phyloP scores from a whole-genome alignment of 2,888 invertebrate genomes.

The Agrypnus murinus region DNA sequence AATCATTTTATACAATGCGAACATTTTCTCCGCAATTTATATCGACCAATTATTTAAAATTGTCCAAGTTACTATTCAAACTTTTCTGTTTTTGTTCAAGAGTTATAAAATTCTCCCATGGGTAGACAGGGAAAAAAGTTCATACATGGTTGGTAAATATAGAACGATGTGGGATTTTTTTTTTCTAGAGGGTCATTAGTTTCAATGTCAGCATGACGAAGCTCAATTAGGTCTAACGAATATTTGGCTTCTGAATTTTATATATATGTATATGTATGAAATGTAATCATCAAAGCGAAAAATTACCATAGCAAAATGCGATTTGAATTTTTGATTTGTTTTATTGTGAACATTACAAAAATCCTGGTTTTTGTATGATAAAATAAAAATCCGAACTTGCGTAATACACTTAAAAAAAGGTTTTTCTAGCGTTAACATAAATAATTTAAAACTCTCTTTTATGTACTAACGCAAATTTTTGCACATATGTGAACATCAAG shows the following conservation, averaged over 20 bases:
- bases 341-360: too few species aligned
- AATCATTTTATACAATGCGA: constrained; percentile 17
- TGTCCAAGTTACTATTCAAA: too few species aligned
- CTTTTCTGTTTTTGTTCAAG: too few species aligned
- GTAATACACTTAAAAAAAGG: neutral
- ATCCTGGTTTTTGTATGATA: neutral
- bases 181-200: neutral
- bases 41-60: neutral
- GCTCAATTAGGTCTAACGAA: constrained; percentile 18
- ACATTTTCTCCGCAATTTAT: constrained; percentile 13
- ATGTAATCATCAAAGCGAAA: neutral
- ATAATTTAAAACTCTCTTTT: too few species aligned
- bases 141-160: too few species aligned
- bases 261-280: neutral
- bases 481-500: constrained; percentile 15
- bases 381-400: neutral
- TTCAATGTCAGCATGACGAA: constrained; percentile 26
- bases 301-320: neutral
- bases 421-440: neutral
- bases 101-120: too few species aligned
- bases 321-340: too few species aligned
- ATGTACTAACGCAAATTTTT: constrained; percentile 2
- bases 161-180: constrained; percentile 2
- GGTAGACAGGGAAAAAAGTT: too few species aligned
- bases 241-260: constrained; percentile 13